phyloP scores from a whole-genome alignment of 1,140 invertebrate species.

The Glomeris maerens region DNA sequence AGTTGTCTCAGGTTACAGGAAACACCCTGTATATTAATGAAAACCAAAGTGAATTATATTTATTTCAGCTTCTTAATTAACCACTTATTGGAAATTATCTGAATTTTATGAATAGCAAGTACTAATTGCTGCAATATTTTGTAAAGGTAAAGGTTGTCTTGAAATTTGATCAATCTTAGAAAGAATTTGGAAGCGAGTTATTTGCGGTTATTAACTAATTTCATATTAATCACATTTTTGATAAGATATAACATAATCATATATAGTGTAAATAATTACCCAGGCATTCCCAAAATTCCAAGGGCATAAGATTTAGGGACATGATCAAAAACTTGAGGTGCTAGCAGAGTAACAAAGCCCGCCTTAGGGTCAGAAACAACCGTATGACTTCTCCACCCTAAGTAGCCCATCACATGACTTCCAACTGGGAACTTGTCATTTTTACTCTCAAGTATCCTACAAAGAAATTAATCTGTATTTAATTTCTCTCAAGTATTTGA shows the following conservation, averaged over 20 bases:
- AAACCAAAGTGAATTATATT: not conserved
- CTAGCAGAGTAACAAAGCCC: conserved; percentile 20
- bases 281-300: conserved; percentile 48
- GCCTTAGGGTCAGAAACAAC: conserved; percentile 20
- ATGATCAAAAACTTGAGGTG: conserved; percentile 38
- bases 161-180: too few relatives aligned
- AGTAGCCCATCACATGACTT: conserved; percentile 38
- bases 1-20: too few relatives aligned
- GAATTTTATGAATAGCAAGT: too few relatives aligned
- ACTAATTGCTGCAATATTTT: too few relatives aligned
- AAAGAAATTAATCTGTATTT: conserved; percentile 3
- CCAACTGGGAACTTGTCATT: conserved; percentile 44
- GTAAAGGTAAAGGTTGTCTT: too few relatives aligned
- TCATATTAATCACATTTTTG: too few relatives aligned
- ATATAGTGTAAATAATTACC: too few relatives aligned
- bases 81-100: too few relatives aligned
- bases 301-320: conserved; percentile 42
- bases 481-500: conserved; percentile 13
- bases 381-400: conserved; percentile 47
- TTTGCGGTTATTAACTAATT: too few relatives aligned
- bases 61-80: conserved; percentile 7
- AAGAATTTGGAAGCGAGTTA: too few relatives aligned
- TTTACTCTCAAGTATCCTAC: conserved; percentile 40
- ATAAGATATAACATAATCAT: too few relatives aligned
- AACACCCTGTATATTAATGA: too few relatives aligned